Percentiles rank a stretch among this genome's conserved stretches.
phyloP scores from a whole-genome alignment of 1,140 invertebrate genomes.

The Mactra quadrangularis region DNA sequence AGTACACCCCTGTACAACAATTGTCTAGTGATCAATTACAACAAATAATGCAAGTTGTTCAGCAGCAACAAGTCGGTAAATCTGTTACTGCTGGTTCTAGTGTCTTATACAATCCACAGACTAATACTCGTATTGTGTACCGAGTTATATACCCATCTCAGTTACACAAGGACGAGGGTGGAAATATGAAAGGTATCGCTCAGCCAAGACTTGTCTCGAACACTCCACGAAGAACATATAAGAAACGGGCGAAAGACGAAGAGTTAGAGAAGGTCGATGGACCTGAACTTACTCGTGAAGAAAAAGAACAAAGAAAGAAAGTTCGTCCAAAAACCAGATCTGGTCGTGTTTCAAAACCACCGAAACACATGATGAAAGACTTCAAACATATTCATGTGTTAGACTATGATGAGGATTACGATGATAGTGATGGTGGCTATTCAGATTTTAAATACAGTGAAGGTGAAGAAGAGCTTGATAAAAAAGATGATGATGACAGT shows the following conservation, averaged over 20 bases:
- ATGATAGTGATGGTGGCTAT: slow-evolving; percentile 88
- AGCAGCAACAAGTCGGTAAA: slow-evolving; percentile 84
- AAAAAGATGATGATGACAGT: slow-evolving; percentile 50
- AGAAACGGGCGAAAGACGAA: slow-evolving; percentile 77
- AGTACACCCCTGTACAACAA: slow-evolving; percentile 86
- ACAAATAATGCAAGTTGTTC: slow-evolving; percentile 87
- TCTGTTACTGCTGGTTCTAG: slow-evolving; percentile 83
- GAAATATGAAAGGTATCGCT: slow-evolving; percentile 41
- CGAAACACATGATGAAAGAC: slow-evolving; percentile 88
- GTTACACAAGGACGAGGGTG: slow-evolving; percentile 76
- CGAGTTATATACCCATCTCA: slow-evolving; percentile 84
- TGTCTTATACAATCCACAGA: slow-evolving; percentile 85
- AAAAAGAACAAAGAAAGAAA: slow-evolving; percentile 86
- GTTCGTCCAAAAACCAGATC: slow-evolving; percentile 86
- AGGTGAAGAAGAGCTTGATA: slow-evolving; percentile 79
- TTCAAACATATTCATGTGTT: slow-evolving; percentile 88
- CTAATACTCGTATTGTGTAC: slow-evolving; percentile 87
- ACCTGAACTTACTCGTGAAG: slow-evolving; percentile 84
- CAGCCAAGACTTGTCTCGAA: slow-evolving; percentile 59
- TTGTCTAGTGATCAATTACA: slow-evolving; percentile 86
- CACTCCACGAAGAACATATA: slow-evolving; percentile 70
- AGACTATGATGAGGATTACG: slow-evolving; percentile 87
- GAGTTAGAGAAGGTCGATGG: slow-evolving; percentile 82
- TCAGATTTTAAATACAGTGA: slow-evolving; percentile 87
- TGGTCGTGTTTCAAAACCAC: slow-evolving; percentile 88